phyloP scores from a whole-genome alignment of 2,113 vertebrate species.

The Myanophis thanlyinensis region DNA sequence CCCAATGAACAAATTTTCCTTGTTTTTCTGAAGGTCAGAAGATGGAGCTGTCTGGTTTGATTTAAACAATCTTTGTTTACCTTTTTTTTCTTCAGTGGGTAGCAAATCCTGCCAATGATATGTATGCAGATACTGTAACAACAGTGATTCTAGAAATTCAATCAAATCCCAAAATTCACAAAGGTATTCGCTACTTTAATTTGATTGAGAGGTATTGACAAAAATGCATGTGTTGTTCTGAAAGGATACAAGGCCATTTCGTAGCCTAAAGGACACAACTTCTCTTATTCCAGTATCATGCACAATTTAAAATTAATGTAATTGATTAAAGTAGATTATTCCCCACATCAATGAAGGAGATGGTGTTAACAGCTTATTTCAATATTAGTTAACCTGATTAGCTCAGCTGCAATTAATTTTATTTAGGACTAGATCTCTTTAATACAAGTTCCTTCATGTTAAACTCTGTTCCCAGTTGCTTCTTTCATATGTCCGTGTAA shows the following conservation, averaged over 20 bases:
- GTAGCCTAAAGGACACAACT: not conserved
- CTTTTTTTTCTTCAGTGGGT: conserved; percentile 78
- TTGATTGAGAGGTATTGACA: not conserved
- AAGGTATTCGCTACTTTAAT: conserved; percentile 70
- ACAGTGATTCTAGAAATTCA: conserved; percentile 95
- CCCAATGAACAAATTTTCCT: not conserved
- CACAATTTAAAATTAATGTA: not conserved
- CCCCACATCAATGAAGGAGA: not conserved
- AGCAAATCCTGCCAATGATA: conserved; percentile 94
- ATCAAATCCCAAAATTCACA: conserved; percentile 93
- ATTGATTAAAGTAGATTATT: not conserved
- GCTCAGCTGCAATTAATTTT: not conserved
- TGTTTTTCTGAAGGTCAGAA: not conserved
- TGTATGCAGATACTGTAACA: conserved; percentile 93
- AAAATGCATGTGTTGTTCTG: not conserved
- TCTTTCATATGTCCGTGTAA: not conserved
- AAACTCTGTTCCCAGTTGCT: not conserved
- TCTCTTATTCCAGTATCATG: not conserved
- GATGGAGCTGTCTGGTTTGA: not conserved
- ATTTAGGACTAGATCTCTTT: not conserved
- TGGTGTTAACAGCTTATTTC: not conserved
- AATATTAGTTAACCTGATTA: not conserved
- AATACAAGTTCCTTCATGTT: not conserved
- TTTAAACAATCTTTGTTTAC: not conserved
- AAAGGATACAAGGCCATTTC: not conserved